These are phyloP conservation scores for Drosophila kambysellisi DNA, from an alignment of 2,888 invertebrate species.

Conservation along the genomic window DNA sequence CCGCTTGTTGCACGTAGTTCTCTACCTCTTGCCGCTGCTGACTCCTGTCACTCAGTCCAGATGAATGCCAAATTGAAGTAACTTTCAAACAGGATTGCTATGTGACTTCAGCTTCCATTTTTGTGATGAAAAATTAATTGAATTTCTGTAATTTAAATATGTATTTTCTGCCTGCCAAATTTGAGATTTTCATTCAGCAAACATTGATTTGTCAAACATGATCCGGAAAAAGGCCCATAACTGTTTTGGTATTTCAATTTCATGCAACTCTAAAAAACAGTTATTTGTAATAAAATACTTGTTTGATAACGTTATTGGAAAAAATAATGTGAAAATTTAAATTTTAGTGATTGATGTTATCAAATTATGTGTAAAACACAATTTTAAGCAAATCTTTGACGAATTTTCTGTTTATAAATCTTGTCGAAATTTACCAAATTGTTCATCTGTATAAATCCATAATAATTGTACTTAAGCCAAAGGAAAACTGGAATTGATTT, in stretches of 20 bases:
- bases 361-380: not conserved
- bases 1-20: slow-evolving; percentile 30
- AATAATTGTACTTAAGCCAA: not conserved
- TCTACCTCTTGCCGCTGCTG: not conserved
- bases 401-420: not conserved
- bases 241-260: not conserved
- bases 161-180: slow-evolving; percentile 1
- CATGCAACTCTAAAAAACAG: not conserved
- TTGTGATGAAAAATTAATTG: slow-evolving; percentile 15
- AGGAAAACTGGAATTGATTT: not conserved
- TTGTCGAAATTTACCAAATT: not conserved
- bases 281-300: not conserved
- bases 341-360: not conserved
- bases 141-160: slow-evolving; percentile 8
- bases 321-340: not conserved
- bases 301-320: not conserved
- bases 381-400: not conserved
- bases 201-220: not conserved
- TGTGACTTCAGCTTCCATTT: not conserved
- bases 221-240: not conserved
- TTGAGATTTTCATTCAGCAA: not conserved
- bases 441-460: not conserved
- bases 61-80: slow-evolving; percentile 3
- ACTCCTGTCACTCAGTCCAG: slow-evolving; percentile 5
- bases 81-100: not conserved